phyloP scores from a whole-genome alignment of 2,888 invertebrate species.

The Microctonus hyperodae region DNA sequence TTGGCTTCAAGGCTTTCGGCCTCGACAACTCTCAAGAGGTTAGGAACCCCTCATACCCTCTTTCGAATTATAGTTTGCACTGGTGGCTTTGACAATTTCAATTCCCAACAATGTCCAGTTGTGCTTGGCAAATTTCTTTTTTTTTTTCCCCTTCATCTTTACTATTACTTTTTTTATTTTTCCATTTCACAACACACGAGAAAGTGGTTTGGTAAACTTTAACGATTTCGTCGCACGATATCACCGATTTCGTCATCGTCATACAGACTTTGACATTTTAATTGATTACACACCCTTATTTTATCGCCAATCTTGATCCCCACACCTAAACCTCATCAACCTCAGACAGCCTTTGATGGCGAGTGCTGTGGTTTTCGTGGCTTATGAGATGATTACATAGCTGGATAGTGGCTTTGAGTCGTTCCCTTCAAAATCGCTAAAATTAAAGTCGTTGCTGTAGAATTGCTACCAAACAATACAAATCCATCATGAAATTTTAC shows the following conservation, averaged over 20 bases:
- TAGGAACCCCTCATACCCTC: slow-evolving; percentile 14
- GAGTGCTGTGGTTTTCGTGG: slow-evolving; percentile 2
- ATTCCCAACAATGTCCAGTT: slow-evolving; percentile 33
- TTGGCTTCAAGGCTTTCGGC: slow-evolving; percentile 27
- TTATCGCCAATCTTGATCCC: background rate
- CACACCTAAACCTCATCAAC: background rate
- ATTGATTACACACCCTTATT: background rate
- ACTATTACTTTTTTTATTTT: background rate
- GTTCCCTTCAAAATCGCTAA: background rate
- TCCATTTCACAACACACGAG: background rate
- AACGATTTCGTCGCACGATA: background rate
- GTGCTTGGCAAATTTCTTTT: slow-evolving; percentile 10
- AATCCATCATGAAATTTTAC: background rate
- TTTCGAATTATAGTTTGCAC: slow-evolving; percentile 21
- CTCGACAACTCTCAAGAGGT: slow-evolving; percentile 23
- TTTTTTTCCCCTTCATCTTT: background rate
- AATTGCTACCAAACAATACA: background rate
- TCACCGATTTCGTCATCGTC: background rate
- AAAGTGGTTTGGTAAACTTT: background rate
- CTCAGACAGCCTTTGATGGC: slow-evolving; percentile 6
- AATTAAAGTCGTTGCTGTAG: background rate
- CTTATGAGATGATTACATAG: background rate
- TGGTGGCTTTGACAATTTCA: slow-evolving; percentile 28
- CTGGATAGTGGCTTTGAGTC: background rate
- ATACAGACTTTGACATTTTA: background rate